Evolutionary conservation across 2,797 vertebrate genomes (phyloP).

Genomic region (Aeoliscus strigatus): DNA sequence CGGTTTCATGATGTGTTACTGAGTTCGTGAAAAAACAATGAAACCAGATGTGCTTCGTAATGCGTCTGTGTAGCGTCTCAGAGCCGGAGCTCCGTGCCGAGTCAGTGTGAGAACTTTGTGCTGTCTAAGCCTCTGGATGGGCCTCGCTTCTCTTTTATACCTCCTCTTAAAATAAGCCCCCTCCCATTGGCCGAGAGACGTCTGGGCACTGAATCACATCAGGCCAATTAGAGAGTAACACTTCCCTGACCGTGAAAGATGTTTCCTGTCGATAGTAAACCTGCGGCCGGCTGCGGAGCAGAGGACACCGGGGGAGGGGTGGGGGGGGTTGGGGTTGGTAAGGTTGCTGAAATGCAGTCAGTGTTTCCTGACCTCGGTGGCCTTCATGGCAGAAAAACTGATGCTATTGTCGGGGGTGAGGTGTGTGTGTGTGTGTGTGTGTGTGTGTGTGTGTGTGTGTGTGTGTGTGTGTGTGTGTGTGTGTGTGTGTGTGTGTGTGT

Average conservation of each 20-base stretch:
- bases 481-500: no score
- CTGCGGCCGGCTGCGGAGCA: conserved; percentile 43
- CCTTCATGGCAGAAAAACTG: conserved; percentile 69
- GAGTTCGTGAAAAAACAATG: conserved; percentile 67
- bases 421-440: conserved; percentile 59
- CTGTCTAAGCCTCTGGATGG: conserved; percentile 56
- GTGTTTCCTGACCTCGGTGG: conserved; percentile 74
- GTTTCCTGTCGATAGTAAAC: conserved; percentile 95
- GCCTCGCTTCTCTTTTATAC: conserved; percentile 81
- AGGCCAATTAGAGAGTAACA: conserved; percentile 83
- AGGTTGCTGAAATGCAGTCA: conserved; percentile 55
- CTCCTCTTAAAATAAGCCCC: conserved; percentile 87
- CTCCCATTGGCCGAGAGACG: conserved; percentile 79
- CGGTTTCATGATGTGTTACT: conserved; percentile 68
- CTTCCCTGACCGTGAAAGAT: conserved; percentile 92
- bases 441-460: conserved; percentile 28
- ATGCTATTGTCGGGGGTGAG: conserved; percentile 54
- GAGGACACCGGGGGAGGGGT: conserved; percentile 31
- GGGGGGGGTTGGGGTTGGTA: no score
- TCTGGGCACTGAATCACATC: conserved; percentile 78
- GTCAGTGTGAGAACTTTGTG: conserved; percentile 53
- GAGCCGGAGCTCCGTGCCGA: conserved; percentile 38
- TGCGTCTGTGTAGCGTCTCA: conserved; percentile 48
- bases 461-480: no score
- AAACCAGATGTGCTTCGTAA: conserved; percentile 74